Base-by-base conservation (phyloP, 2,888 invertebrate genomes). In the Perdita meconis region DNA sequence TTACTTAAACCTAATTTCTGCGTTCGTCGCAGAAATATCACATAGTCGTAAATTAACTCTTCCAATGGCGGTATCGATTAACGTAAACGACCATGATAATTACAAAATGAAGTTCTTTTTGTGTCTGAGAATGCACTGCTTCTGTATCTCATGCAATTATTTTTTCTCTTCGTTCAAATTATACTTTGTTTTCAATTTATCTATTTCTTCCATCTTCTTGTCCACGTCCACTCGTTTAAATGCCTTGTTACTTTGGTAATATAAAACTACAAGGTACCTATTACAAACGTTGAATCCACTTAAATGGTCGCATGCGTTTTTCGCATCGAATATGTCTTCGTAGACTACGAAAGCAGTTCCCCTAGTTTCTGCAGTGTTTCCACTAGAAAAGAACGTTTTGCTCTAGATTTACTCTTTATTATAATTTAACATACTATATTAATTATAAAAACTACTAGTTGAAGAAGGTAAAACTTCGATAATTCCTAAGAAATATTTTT, bases 251-350 rank as follows among this genome's bases (percentile, higher is more conserved):
- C 97, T 96, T 93, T 99, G 98, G 92, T 99, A 99, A 93, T 99
- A 99, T 6, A 99, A 93, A 1, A 99, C 99, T n/a, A 99, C 99
- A 40, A 99, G 94, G 92, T 99, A 99, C 88, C 99, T 94, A 93
- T 99, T 99, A 92, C 99, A 99, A 36, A 99, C 99, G 92, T 99
- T 99, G 93, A 99, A 99, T 8, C 99, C 99, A 67, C 98, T 98
- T 66, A 99, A 94, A 93, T 99, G 99, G 92, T 99, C 99, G 93
- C 99, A 99, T 2, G 99, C 99, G 94, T 99, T 99, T 93, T 99
- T 99, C 0, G 99, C 99, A 94, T 99, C 99, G 94, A 99, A 99
- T 89, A 99, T 99, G 91, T 99, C 99, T 93, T 99, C 99, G 93
- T 99, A 99, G 0, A 99, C 98, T 57, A 99, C 99, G 95, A 99